These are phyloP conservation scores for Condylostylus longicornis DNA, from an alignment of 1,140 invertebrate species.

Conservation along the genomic window DNA sequence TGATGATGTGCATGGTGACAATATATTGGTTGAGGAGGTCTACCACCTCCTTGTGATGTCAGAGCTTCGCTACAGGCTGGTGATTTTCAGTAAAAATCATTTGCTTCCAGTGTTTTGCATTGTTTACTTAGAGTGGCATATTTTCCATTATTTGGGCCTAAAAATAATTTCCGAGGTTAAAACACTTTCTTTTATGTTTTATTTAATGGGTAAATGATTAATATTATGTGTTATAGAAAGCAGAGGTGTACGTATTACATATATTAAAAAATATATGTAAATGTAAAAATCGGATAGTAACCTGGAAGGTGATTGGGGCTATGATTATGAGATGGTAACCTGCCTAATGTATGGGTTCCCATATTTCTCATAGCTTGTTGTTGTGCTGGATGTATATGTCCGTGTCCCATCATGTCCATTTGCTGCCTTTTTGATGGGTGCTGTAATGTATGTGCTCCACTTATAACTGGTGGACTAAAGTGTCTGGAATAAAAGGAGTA, in stretches of 20 bases:
- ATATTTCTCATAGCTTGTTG: conserved; percentile 35
- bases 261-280: background rate
- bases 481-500: conserved; percentile 19
- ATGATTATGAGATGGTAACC: conserved; percentile 38
- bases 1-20: conserved; percentile 31
- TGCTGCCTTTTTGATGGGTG: conserved; percentile 27
- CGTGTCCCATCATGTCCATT: conserved; percentile 31
- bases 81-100: conserved; percentile 83
- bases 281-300: conserved; percentile 10
- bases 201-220: too few species aligned
- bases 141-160: conserved; percentile 57
- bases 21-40: conserved; percentile 29
- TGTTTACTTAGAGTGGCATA: conserved; percentile 85
- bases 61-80: conserved; percentile 32
- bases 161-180: too few species aligned
- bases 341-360: conserved; percentile 36
- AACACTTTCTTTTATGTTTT: too few species aligned
- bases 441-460: conserved; percentile 29
- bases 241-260: background rate
- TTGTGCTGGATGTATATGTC: conserved; percentile 16
- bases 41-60: conserved; percentile 18
- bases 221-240: too few species aligned
- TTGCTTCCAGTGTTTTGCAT: conserved; percentile 84
- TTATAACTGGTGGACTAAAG: conserved; percentile 31
- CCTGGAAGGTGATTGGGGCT: conserved; percentile 32